A percentile compares a stretch with the other conserved stretches of the same genome.
These are phyloP conservation scores for Drosophila antonietae DNA, from an alignment of 2,888 invertebrate species.

Conservation along the genomic window DNA sequence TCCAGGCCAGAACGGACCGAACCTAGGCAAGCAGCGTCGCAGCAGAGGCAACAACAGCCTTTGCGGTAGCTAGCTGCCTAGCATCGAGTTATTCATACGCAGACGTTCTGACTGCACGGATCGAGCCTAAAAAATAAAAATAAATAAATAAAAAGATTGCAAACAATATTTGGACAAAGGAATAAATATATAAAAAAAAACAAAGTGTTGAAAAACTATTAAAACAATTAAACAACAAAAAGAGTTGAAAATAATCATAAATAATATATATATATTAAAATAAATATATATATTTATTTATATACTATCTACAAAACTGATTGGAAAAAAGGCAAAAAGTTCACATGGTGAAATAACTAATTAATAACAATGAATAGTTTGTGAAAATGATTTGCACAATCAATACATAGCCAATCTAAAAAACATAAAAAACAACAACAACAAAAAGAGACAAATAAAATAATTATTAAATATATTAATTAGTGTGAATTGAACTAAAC, in stretches of 20 bases:
- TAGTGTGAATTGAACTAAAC: not conserved
- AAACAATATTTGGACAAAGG: slow-evolving; percentile 12
- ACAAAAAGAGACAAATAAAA: not conserved
- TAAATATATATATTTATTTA: not conserved
- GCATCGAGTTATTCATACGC: slow-evolving; percentile 73
- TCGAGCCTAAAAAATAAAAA: slow-evolving; percentile 27
- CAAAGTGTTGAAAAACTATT: slow-evolving; percentile 33
- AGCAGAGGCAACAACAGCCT: slow-evolving; percentile 54
- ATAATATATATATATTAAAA: not conserved
- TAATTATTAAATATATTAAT: not conserved
- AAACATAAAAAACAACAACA: not conserved
- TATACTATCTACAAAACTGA: slow-evolving; percentile 2
- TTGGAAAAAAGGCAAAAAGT: slow-evolving; percentile 44
- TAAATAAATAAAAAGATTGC: slow-evolving; percentile 18
- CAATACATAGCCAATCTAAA: slow-evolving; percentile 3
- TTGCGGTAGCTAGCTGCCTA: slow-evolving; percentile 60
- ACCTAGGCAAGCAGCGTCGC: slow-evolving; percentile 42
- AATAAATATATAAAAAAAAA: not conserved
- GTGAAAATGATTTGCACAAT: slow-evolving; percentile 50
- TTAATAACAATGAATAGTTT: slow-evolving; percentile 41
- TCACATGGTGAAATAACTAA: slow-evolving; percentile 59
- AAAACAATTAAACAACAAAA: slow-evolving; percentile 2
- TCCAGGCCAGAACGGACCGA: slow-evolving; percentile 36
- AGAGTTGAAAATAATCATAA: slow-evolving; percentile 5
- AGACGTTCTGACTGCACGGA: slow-evolving; percentile 72